Evolutionary conservation across 1,140 invertebrate species (phyloP), one percentile per base, ranked within the genome.

Genomic region (Monochamus saltuarius): DNA sequence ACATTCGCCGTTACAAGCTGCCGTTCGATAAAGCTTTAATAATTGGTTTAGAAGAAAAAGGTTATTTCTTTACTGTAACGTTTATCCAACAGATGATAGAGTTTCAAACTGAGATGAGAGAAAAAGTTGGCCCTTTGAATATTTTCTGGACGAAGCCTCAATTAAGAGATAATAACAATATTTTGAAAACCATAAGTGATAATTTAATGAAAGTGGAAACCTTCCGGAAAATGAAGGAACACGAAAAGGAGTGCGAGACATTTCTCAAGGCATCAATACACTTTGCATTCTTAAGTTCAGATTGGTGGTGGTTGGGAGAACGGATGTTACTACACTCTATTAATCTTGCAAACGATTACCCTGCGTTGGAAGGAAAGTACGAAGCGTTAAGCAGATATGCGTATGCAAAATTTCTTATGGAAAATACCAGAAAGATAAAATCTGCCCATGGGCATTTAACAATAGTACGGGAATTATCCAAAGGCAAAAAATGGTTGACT

Each of bases 301-400:
- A 82, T 29, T 84, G 83, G 71, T 76, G 81, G 64, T 86, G 84
- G 84, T 62, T 85, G 1, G 80, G 82, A 1, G 80, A 86, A 49
- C 80, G 79, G 37, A 73, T 86, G 10, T 81, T 81, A 29, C 64
- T 79, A 16, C 77, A 75, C 6, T 61, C 78, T 0, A 72, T 85
- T 3, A 71, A 73, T 8, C 74, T 79, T 1, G 71, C 75, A 0
- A 75, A 75, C 35, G 68, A 76, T 4, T 79, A 80, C 52, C 37
- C 78, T 10, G 38, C 75, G 0, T 78, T 82, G 13, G 77, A 79
- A 4, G 73, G 74, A 4, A 68, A 77, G 37, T 78, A 73, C 35
- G 76, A 82, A 37, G 78, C 78, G 1, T 71, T 78, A 7, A 76
- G 77, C 53, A 78, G 79, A 68, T 85, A 80, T 56, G 68, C 82